Conservation (phyloP, 2,113 vertebrate species). For the Bos javanicus region DNA sequence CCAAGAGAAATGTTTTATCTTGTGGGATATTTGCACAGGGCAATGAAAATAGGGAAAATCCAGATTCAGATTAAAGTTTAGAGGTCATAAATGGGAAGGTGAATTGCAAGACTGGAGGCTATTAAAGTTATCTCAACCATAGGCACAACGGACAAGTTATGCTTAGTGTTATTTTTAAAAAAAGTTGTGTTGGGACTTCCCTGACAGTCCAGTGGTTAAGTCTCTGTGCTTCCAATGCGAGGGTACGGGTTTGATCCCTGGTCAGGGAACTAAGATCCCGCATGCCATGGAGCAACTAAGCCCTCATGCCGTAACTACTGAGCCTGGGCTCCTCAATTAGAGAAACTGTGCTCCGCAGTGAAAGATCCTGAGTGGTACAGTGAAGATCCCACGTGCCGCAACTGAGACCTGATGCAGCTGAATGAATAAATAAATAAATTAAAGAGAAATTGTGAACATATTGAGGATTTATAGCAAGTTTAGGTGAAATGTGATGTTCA, state of each 20-base stretch:
- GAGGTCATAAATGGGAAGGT: neutral
- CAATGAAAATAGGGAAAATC: neutral
- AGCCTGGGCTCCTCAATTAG: rapidly evolving
- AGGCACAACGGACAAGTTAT: neutral
- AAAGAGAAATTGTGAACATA: neutral
- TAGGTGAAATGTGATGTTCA: neutral
- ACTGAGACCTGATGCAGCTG: neutral
- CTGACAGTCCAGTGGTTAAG: neutral
- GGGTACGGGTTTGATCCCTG: neutral
- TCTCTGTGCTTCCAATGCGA: neutral
- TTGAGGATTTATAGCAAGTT: neutral
- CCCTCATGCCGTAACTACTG: rapidly evolving
- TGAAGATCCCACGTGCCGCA: neutral
- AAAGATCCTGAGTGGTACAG: neutral
- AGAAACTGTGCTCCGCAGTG: neutral
- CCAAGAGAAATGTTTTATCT: neutral
- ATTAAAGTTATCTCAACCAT: neutral
- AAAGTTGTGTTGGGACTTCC: neutral
- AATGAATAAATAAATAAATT: neutral
- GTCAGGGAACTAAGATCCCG: neutral
- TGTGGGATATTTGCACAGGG: neutral
- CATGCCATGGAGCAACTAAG: neutral
- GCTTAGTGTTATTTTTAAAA: neutral
- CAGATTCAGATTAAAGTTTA: neutral
- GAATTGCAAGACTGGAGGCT: neutral